Percentiles rank a stretch among this genome's conserved stretches.
phyloP scores from a whole-genome alignment of 2,888 invertebrate species.

The Drosophila percnosoma region DNA sequence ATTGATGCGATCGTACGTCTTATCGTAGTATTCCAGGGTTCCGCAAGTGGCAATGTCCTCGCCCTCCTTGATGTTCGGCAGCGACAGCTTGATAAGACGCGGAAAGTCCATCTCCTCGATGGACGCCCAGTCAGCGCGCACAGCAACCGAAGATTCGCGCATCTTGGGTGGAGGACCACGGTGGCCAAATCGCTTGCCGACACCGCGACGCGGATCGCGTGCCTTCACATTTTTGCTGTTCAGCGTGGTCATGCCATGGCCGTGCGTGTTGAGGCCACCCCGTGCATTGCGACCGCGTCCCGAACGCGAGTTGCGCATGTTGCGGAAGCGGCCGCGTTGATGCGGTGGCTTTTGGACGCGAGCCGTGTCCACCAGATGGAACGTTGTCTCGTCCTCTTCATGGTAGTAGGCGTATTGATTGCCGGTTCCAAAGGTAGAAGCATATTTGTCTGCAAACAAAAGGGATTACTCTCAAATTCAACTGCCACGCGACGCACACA shows the following conservation, averaged over 20 bases:
- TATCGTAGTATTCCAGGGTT: constrained; percentile 98
- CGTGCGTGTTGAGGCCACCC: constrained; percentile 88
- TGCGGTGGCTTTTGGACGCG: constrained; percentile 96
- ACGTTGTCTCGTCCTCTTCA: constrained; percentile 99
- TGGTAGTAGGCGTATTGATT: constrained; percentile 99
- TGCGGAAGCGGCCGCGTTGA: constrained; percentile 95
- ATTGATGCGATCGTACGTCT: constrained; percentile 97
- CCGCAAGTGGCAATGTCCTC: constrained; percentile 95
- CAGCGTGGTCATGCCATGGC: constrained; percentile 91
- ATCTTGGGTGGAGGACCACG: constrained; percentile 95
- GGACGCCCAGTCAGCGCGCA: constrained; percentile 97
- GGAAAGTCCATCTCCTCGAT: constrained; percentile 99
- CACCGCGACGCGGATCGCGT: constrained; percentile 90
- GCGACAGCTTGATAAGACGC: constrained; percentile 94
- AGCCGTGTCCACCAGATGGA: constrained; percentile 99
- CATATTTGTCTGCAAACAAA: constrained; percentile 89
- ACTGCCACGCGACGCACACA: constrained; percentile 80
- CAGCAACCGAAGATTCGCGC: constrained; percentile 98
- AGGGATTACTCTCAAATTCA: constrained; percentile 14
- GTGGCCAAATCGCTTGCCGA: constrained; percentile 82
- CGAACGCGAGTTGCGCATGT: constrained; percentile 87
- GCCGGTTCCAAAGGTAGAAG: constrained; percentile 96
- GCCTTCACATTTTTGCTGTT: constrained; percentile 94
- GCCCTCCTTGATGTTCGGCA: constrained; percentile 95
- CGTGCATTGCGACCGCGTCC: constrained; percentile 87